Conservation (phyloP, 2,797 vertebrate species). For the Sebastes minor region DNA sequence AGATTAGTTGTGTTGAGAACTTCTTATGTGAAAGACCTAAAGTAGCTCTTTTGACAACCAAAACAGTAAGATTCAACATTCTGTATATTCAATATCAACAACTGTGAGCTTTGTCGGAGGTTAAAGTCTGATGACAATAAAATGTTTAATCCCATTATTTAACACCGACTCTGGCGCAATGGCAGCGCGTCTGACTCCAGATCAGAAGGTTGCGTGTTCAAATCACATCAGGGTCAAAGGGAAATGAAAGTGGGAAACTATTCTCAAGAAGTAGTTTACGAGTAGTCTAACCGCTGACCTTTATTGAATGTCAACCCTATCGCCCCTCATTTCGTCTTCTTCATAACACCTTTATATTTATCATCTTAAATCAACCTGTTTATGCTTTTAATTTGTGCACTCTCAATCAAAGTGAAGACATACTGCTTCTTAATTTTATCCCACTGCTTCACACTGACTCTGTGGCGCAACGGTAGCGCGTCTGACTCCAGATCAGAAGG, state of each 20-base stretch:
- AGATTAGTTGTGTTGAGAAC: neutral
- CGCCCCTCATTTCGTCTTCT: neutral
- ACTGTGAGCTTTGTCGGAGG: no score
- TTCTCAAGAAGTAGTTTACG: neutral
- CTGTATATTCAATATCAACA: neutral
- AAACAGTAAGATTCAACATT: neutral
- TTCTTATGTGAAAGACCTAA: neutral
- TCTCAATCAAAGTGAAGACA: neutral
- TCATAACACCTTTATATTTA: neutral
- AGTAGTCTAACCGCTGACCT: neutral
- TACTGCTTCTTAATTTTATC: neutral
- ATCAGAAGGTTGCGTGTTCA: no score
- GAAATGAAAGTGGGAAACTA: no score
- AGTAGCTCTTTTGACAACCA: neutral
- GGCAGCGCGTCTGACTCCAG: no score
- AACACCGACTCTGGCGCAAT: no score
- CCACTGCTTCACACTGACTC: neutral
- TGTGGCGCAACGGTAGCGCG: neutral
- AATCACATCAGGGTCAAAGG: no score
- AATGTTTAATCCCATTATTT: no score
- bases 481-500: constrained; percentile 3
- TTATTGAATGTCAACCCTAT: neutral
- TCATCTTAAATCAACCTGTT: neutral
- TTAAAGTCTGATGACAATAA: no score
- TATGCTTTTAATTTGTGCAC: no score